Conservation (phyloP, 1,140 invertebrate genomes). For the Copidosoma floridanum region DNA sequence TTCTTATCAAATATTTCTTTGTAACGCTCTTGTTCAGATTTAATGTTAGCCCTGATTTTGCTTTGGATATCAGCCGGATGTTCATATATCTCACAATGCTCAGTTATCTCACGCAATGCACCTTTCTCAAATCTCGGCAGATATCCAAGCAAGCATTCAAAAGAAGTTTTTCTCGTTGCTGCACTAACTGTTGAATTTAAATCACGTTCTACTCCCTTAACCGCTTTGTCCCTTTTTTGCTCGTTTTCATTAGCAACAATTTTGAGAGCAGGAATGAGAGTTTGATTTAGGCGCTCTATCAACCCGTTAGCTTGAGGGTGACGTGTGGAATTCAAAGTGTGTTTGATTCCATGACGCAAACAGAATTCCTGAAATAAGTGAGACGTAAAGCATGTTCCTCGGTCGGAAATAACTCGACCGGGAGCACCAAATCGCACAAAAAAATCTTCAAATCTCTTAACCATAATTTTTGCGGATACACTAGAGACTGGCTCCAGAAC, state of each 20-base stretch:
- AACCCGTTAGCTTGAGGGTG: slow-evolving; percentile 31
- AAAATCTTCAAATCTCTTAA: not conserved
- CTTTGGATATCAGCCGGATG: not conserved
- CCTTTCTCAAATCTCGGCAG: not conserved
- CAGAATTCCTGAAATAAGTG: not conserved
- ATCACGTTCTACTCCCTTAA: not conserved
- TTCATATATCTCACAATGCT: not conserved
- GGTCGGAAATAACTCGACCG: not conserved
- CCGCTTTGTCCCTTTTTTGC: not conserved
- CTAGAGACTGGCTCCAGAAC: not conserved
- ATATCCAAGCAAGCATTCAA: not conserved
- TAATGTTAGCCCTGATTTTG: not conserved
- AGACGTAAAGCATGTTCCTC: not conserved
- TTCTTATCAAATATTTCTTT: not conserved
- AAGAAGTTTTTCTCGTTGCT: not conserved
- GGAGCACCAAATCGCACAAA: not conserved
- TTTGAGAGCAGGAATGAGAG: not conserved
- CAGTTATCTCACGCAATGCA: not conserved
- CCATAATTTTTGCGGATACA: not conserved
- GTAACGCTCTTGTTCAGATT: not conserved
- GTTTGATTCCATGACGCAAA: not conserved
- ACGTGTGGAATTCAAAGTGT: not conserved
- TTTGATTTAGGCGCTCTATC: not conserved
- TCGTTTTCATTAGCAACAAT: not conserved
- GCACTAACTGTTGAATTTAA: not conserved